phyloP scores from a whole-genome alignment of 2,797 vertebrate genomes.

The Mycteria americana region DNA sequence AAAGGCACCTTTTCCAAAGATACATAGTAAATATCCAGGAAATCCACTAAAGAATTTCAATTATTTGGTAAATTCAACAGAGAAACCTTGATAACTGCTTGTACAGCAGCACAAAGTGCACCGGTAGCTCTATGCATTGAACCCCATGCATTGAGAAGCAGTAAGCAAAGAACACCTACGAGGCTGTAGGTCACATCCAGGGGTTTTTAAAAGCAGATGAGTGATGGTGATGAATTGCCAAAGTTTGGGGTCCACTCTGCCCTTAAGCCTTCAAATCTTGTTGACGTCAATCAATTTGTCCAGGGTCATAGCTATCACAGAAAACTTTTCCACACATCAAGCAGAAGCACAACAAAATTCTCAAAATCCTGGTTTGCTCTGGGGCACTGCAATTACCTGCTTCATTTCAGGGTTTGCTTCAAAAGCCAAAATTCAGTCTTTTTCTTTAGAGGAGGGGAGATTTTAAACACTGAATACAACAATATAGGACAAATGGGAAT shows the following conservation, averaged over 20 bases:
- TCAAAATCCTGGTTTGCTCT: not conserved
- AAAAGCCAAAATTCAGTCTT: not conserved
- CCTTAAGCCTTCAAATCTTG: not conserved
- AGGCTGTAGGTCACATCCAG: not conserved
- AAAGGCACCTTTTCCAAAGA: not conserved
- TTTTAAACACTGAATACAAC: not conserved
- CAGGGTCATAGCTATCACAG: not conserved
- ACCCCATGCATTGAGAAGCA: not conserved
- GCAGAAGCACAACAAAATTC: not conserved
- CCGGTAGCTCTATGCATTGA: not conserved
- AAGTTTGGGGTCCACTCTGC: not conserved
- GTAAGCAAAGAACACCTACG: not conserved
- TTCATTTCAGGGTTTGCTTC: not conserved
- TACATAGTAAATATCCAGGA: not conserved
- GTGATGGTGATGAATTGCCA: not conserved
- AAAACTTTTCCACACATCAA: not conserved
- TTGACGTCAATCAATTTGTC: not conserved
- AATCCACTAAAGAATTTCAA: not conserved
- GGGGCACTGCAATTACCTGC: not conserved
- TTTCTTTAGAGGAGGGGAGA: not conserved
- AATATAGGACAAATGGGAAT: not conserved
- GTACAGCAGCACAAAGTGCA: not conserved
- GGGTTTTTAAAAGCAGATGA: not conserved
- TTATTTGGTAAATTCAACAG: not conserved
- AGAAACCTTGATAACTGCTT: not conserved